Evolutionary conservation across 2,113 vertebrate genomes (phyloP).

Genomic region (Dipodomys ordii): DNA sequence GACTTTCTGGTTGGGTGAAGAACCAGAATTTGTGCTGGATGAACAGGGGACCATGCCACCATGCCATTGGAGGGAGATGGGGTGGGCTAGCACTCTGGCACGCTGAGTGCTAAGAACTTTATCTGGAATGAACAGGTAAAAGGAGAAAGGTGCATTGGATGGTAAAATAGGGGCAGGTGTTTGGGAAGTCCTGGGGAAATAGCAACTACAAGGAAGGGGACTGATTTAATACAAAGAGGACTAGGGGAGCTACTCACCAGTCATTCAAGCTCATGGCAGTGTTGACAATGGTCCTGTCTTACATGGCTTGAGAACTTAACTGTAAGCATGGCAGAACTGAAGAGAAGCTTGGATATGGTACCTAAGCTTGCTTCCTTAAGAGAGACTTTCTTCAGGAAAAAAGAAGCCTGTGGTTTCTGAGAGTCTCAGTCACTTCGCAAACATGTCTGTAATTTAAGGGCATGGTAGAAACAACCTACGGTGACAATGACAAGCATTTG

Average conservation of each 20-base stretch:
- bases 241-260: not conserved
- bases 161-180: not conserved
- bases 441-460: slow-evolving; percentile 79
- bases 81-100: too few relatives aligned
- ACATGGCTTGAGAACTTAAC: not conserved
- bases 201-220: not conserved
- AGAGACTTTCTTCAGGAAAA: slow-evolving; percentile 82
- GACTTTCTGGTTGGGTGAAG: not conserved
- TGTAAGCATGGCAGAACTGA: not conserved
- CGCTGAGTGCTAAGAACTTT: not conserved
- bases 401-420: slow-evolving; percentile 68
- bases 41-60: not conserved
- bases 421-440: slow-evolving; percentile 75
- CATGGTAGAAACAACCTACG: slow-evolving; percentile 46
- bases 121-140: not conserved
- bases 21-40: not conserved
- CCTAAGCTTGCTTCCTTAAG: slow-evolving; percentile 64
- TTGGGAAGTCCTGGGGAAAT: not conserved
- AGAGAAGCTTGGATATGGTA: not conserved
- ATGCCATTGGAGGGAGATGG: too few relatives aligned
- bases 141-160: not conserved
- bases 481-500: slow-evolving; percentile 19
- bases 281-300: not conserved
- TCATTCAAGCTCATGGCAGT: not conserved
- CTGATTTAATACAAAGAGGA: not conserved